Evolutionary conservation across 2,113 vertebrate genomes (phyloP).

Genomic region (Rhegmatorhina hoffmannsi): DNA sequence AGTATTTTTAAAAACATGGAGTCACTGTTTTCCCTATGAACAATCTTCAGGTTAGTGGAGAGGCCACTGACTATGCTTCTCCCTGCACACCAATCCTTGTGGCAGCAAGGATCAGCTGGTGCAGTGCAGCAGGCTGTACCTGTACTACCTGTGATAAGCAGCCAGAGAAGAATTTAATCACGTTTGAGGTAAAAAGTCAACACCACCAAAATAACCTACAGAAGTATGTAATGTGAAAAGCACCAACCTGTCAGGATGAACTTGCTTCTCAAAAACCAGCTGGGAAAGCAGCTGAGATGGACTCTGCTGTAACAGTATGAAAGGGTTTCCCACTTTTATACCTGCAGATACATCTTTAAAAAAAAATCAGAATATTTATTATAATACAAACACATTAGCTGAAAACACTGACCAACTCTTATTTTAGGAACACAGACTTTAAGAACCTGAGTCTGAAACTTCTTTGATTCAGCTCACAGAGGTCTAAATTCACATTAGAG

Average conservation of each 20-base stretch:
- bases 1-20: neutral
- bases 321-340: conserved; percentile 91
- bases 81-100: neutral
- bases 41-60: neutral
- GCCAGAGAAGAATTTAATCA: neutral
- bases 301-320: conserved; percentile 88
- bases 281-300: conserved; percentile 89
- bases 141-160: neutral
- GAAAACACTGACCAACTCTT: neutral
- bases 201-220: neutral
- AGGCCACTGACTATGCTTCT: neutral
- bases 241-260: conserved; percentile 89
- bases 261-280: conserved; percentile 92
- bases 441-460: neutral
- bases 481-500: neutral
- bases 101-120: neutral
- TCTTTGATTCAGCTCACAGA: neutral
- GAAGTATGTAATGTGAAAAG: neutral
- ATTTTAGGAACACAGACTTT: neutral
- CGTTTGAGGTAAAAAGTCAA: neutral
- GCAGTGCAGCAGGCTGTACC: neutral
- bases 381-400: neutral
- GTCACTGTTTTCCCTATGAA: neutral
- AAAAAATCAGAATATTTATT: neutral
- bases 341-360: conserved; percentile 78